phyloP scores from a whole-genome alignment of 2,888 invertebrate species.

The Mimumesa dahlbomi region DNA sequence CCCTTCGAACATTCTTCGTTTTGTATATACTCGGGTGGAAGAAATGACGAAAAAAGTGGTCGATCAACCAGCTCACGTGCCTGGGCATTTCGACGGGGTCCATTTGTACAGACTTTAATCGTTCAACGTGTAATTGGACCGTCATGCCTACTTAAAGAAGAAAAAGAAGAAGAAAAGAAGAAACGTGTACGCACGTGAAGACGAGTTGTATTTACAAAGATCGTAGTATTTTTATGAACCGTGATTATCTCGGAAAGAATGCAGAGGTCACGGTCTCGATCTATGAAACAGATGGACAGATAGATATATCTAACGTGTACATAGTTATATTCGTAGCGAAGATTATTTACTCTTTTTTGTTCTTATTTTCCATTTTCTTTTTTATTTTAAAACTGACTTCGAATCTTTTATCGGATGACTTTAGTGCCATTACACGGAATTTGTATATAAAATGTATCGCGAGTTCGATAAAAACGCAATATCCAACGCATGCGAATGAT shows the following conservation, averaged over 20 bases:
- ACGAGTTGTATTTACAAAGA: no score
- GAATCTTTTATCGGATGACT: slow-evolving; percentile 63
- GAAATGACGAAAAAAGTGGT: no score
- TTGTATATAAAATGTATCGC: slow-evolving; percentile 54
- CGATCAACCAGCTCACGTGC: no score
- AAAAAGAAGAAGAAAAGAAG: no score
- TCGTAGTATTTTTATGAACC: no score
- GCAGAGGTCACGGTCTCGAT: no score
- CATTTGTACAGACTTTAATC: neutral
- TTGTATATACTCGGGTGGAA: no score
- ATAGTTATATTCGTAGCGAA: neutral
- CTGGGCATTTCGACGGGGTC: slow-evolving; percentile 53
- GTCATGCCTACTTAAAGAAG: no score
- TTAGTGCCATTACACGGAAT: slow-evolving; percentile 71
- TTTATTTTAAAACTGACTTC: slow-evolving; percentile 39
- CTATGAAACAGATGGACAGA: slow-evolving; percentile 8
- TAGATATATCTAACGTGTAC: neutral
- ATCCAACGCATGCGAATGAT: neutral
- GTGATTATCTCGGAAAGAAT: no score
- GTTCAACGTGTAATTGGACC: neutral
- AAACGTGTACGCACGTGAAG: no score
- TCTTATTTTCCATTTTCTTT: slow-evolving; percentile 49
- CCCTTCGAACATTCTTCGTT: no score
- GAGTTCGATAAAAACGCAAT: slow-evolving; percentile 1
- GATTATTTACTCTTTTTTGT: slow-evolving; percentile 27